Base-by-base conservation (phyloP, 2,113 vertebrate genomes). In the Cichladusa arquata region DNA sequence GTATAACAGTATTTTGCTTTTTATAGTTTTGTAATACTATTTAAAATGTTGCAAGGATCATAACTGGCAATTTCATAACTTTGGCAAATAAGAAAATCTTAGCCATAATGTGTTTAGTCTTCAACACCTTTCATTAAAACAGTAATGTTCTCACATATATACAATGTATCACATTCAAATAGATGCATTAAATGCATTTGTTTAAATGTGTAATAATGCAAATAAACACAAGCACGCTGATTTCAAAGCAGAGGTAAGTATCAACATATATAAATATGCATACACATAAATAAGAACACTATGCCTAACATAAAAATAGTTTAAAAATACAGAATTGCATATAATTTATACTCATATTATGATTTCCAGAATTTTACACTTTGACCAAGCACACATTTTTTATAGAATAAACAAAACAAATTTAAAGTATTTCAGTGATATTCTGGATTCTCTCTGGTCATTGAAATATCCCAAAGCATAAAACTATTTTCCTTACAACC, bases 181-280 rank as follows among this genome's bases (percentile, higher is more conserved):
- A 97, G 96, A 95, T 97, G 92, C 90, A 90, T 81, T 83, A 76
- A 82, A 74, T 96, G 88, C 94, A 97, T 97, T 96, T 98, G 97
- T 97, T 98, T 98, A 96, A 98, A 98, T 98, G 97, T 92, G 96
- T 28, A 93, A 81, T 78, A 92, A 97, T 93, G 97, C 91, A 97
- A 97, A 98, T 97, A 97, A 98, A 96, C 95, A 91, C 91, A 96
- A 91, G 90, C 96, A 93, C 83, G 12, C 65, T 89, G 96, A 96
- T 96, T 96, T 97, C 91, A 95, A 98, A 96, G 94, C 93, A 81
- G 71, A 95, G 84, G 66, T 95, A 96, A 97, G 80, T 85, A 94
- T 77, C 95, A 65, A 93, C 76, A 90, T 76, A 92, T 80, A 96
- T 29, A 94, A 94, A 96, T 92, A 86, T 38, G 65, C 50, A 87